phyloP scores from a whole-genome alignment of 2,888 invertebrate genomes.

The Gortyna flavago region DNA sequence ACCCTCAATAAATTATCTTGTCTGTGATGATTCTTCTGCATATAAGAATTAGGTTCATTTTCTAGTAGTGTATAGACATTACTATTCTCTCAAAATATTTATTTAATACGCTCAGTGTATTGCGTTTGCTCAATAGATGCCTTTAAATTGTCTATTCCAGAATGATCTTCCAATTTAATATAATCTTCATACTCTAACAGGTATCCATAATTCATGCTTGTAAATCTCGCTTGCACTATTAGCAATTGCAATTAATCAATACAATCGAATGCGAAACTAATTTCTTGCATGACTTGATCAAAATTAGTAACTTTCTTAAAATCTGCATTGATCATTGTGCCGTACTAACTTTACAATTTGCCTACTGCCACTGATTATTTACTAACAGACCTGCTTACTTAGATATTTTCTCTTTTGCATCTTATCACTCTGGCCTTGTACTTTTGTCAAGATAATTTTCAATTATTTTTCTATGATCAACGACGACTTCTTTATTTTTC shows the following conservation, averaged over 20 bases:
- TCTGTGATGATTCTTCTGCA: neutral
- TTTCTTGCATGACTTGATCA: slow-evolving; percentile 48
- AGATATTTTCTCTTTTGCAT: too few species aligned
- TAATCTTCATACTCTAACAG: too few species aligned
- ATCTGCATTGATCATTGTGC: slow-evolving; percentile 7
- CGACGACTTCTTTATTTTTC: neutral
- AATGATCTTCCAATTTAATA: neutral
- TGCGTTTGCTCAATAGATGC: neutral
- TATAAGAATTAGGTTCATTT: slow-evolving; percentile 19
- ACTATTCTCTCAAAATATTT: neutral
- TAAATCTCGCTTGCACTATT: neutral
- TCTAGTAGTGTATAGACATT: neutral
- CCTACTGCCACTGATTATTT: neutral
- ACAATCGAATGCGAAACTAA: slow-evolving; percentile 22
- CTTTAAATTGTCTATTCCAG: neutral
- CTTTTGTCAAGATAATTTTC: neutral
- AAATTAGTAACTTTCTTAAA: slow-evolving; percentile 39
- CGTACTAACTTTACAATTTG: neutral
- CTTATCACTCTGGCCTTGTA: neutral
- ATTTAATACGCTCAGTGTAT: neutral
- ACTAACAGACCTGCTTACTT: neutral
- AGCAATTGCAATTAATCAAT: slow-evolving; percentile 16
- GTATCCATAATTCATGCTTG: neutral
- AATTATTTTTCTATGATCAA: neutral
- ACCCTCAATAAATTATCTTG: neutral